Percentiles rank a stretch among this genome's conserved stretches.
These are phyloP conservation scores for Sinella curviseta DNA, from an alignment of 1,140 invertebrate genomes.

Conservation along the genomic window DNA sequence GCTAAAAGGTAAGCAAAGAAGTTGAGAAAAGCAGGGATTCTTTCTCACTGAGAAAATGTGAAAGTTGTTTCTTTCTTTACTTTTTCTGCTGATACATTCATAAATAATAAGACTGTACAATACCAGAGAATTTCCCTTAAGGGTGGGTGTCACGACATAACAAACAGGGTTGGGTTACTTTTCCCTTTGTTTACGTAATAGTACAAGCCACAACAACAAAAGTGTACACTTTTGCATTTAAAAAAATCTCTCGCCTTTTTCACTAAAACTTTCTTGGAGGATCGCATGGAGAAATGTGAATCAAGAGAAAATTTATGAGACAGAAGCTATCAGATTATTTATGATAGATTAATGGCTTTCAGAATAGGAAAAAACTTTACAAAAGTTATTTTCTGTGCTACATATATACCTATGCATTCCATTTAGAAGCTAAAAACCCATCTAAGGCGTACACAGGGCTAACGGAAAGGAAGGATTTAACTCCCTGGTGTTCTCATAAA, in stretches of 20 bases:
- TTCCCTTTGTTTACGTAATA: not conserved
- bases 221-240: not conserved
- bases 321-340: conserved; percentile 49
- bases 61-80: conserved; percentile 17
- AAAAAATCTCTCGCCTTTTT: not conserved
- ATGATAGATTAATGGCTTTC: conserved; percentile 49
- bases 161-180: not conserved
- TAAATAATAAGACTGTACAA: not conserved
- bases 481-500: no score
- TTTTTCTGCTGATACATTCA: not conserved
- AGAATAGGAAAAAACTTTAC: conserved; percentile 46
- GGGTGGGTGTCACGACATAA: not conserved
- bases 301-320: conserved; percentile 38
- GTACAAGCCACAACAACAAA: not conserved
- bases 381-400: conserved; percentile 36
- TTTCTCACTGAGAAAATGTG: conserved; percentile 1
- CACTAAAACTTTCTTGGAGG: not conserved
- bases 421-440: no score
- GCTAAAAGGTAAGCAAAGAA: conserved; percentile 20
- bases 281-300: not conserved
- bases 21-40: not conserved
- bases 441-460: no score
- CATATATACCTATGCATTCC: no score
- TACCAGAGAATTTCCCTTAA: not conserved
- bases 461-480: no score